phyloP scores from a whole-genome alignment of 2,113 vertebrate genomes.

The Emydura subglobosa region DNA sequence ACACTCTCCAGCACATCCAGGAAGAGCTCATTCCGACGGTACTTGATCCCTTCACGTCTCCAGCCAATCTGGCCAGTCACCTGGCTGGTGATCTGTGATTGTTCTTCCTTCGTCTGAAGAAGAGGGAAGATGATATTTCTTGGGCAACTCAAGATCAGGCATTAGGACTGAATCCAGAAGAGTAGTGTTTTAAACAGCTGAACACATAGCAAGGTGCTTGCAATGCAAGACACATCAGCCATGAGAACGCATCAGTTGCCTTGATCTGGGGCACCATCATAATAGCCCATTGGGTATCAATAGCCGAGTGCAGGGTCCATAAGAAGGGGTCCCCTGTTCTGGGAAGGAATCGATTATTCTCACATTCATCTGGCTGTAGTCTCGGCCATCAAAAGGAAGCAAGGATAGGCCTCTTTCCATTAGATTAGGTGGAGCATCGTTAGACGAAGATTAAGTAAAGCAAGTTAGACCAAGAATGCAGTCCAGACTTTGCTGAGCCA shows the following conservation, averaged over 20 bases:
- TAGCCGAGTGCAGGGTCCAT: background rate
- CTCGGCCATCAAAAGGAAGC: background rate
- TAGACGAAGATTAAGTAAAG: background rate
- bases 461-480: background rate
- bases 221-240: background rate
- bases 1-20: slow-evolving; percentile 98
- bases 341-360: background rate
- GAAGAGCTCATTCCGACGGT: slow-evolving; percentile 98
- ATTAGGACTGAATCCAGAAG: background rate
- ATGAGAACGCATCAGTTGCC: background rate
- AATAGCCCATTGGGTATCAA: fast-evolving
- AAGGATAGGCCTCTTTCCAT: background rate
- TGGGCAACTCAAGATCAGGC: background rate
- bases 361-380: background rate
- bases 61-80: slow-evolving; percentile 99
- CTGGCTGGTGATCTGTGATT: slow-evolving; percentile 99
- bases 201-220: background rate
- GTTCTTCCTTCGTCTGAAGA: slow-evolving; percentile 96
- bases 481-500: background rate
- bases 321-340: background rate
- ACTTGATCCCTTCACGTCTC: slow-evolving; percentile 99
- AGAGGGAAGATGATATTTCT: background rate
- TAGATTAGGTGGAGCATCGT: background rate
- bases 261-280: background rate
- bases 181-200: background rate